Evolutionary conservation across 2,888 invertebrate genomes (phyloP), one percentile per base, ranked within the genome.

Genomic region (Scaptomyza tumidula): DNA sequence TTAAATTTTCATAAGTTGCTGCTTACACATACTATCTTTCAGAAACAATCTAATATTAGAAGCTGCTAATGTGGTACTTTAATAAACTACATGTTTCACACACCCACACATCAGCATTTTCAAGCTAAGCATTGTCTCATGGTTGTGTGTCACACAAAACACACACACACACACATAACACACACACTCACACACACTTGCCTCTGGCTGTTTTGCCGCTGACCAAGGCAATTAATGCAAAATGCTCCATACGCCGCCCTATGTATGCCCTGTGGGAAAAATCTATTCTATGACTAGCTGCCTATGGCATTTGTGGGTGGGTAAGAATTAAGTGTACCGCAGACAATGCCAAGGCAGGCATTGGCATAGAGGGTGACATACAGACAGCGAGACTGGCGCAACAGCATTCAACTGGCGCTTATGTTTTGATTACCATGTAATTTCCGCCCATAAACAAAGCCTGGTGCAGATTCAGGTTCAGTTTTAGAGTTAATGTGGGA

Each of bases 351-450:
- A n/a, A 43, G 74, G 43, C 55, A 49, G 55, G 24, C 67, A 53
- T 54, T 48, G 67, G 55, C 54, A 59, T 49, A 41, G 19, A 19
- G 3, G 2, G 7, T 7, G 43, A 39, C n/a, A n/a, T 1, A 37
- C n/a, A 1, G 37, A 37, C 37, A 44, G 14, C 9, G 14, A 39
- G 39, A 1, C 50, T 7, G 65, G 27, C 29, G 19, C 35, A 77
- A 77, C 68, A 70, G 78, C 68, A 78, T 71, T 71, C 82, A 80
- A 76, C 71, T 73, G 68, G 63, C 71, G 85, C 78, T 82, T 83
- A 83, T 85, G 85, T 84, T 83, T 84, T 83, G 83, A 83, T 82
- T 76, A 76, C 71, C 82, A 74, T 83, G 83, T 83, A 83, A 83
- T 83, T 84, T 83, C 85, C 83, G 82, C 64, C 78, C 80, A 74